These are phyloP conservation scores for Dryobates pubescens DNA, from an alignment of 2,797 vertebrate genomes.

Conservation along the genomic window DNA sequence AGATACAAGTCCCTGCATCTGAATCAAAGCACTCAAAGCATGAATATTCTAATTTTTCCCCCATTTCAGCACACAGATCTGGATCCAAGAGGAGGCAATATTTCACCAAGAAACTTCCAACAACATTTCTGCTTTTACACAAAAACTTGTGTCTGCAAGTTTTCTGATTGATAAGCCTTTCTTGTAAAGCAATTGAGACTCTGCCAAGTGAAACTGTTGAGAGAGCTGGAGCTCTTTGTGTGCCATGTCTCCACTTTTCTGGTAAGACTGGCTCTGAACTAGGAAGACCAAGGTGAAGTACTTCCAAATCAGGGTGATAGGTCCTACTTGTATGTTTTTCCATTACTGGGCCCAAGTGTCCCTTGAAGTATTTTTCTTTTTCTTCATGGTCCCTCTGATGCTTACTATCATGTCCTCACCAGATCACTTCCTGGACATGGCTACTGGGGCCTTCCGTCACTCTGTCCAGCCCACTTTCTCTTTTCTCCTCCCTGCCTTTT, in stretches of 20 bases:
- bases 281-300: background rate
- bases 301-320: background rate
- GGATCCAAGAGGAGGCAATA: background rate
- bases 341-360: background rate
- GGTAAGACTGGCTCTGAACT: background rate
- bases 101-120: background rate
- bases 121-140: background rate
- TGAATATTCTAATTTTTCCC: background rate
- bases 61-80: background rate
- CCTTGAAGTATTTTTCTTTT: background rate
- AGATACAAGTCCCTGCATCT: background rate
- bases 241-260: background rate
- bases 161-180: background rate
- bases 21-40: background rate
- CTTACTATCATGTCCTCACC: background rate
- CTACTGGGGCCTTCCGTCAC: background rate
- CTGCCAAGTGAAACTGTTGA: background rate
- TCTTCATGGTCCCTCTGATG: accelerated
- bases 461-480: constrained; percentile 50
- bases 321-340: accelerated
- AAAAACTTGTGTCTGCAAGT: background rate
- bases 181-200: background rate
- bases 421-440: background rate
- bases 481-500: background rate
- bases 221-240: background rate